Base-by-base conservation (phyloP, 2,888 invertebrate species). In the Tenthredo distinguenda region DNA sequence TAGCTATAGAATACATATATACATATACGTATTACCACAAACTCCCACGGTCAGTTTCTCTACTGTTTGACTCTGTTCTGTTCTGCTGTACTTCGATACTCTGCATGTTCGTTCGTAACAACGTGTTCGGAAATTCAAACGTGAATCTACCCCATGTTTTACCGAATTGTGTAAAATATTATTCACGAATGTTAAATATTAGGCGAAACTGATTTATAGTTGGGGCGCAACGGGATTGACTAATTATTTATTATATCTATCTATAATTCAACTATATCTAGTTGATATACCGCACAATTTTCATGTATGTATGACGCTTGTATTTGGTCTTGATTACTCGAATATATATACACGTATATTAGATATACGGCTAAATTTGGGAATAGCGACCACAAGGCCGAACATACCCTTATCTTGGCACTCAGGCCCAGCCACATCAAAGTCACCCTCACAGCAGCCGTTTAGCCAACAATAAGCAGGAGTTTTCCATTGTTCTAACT, bases 401-500 rank as follows among this genome's bases (percentile, higher is more conserved):
- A 58, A 37, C 62, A 40, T 40, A 81, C 81, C 40, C 81, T 81
- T 83, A 83, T 71, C 83, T 71, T 71, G 83, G 68, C 31, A 40
- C 68, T 47, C 68, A 81, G 83, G 34, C 26, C 68, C 43, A 83
- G 26, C 83, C 83, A 83, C 83, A 83, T 68, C 68, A 83, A 83
- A 83, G 83, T 83, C 81, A 40, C 81, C 62, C 81, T 81, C 68
- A 15, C 18, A 68, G 71, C 83, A 71, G 83, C 83, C 83, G 83
- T 83, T 83, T 83, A 68, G 55, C 68, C 47, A 83, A 83, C 83
- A 83, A 71, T 83, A 68, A 83, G 68, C 43, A 10, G 26, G 83
- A 83, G 34, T 83, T 68, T 68, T 65, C 83, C 83, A 83, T 83
- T 83, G 68, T 83, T 83, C 71, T 40, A 81, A 62, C 40, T 34